Conservation (phyloP, 2,888 invertebrate genomes). For the Chelonus formosanus region DNA sequence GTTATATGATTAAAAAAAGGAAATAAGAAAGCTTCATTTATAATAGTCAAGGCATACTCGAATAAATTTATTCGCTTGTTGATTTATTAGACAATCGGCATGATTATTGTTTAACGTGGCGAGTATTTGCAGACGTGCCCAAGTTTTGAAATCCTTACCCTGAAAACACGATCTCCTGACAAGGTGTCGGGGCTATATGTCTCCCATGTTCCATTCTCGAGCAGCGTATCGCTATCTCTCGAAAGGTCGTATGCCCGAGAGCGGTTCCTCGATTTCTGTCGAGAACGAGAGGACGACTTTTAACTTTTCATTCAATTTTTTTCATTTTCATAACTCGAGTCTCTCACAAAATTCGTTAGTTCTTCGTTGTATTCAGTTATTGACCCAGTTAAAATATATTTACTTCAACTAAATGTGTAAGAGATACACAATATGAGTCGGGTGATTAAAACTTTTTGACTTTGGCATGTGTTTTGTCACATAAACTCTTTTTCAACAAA, state of each 20-base stretch:
- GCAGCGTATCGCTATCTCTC: slow-evolving; percentile 69
- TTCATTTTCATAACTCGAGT: slow-evolving; percentile 15
- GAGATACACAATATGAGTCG: too few species aligned
- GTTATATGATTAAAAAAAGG: not conserved
- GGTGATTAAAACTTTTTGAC: too few species aligned
- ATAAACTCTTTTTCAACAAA: too few species aligned
- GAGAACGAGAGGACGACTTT: slow-evolving; percentile 59
- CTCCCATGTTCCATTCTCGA: slow-evolving; percentile 72
- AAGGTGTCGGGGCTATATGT: slow-evolving; percentile 69
- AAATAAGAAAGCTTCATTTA: not conserved
- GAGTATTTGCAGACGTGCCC: slow-evolving; percentile 24
- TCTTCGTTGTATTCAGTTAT: slow-evolving; percentile 8
- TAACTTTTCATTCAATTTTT: slow-evolving; percentile 35
- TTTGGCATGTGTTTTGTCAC: too few species aligned
- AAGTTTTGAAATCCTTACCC: slow-evolving; percentile 66
- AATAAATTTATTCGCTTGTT: not conserved
- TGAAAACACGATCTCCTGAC: slow-evolving; percentile 69
- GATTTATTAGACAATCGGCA: slow-evolving; percentile 18
- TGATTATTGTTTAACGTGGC: slow-evolving; percentile 33
- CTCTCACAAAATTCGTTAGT: not conserved
- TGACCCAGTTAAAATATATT: not conserved
- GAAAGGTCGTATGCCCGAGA: slow-evolving; percentile 69
- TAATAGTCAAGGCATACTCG: slow-evolving; percentile 4
- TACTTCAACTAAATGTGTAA: too few species aligned
- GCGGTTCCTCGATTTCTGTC: slow-evolving; percentile 66